Evolutionary conservation across 2,888 invertebrate species (phyloP).

Genomic region (Phrixothrix hirtus): DNA sequence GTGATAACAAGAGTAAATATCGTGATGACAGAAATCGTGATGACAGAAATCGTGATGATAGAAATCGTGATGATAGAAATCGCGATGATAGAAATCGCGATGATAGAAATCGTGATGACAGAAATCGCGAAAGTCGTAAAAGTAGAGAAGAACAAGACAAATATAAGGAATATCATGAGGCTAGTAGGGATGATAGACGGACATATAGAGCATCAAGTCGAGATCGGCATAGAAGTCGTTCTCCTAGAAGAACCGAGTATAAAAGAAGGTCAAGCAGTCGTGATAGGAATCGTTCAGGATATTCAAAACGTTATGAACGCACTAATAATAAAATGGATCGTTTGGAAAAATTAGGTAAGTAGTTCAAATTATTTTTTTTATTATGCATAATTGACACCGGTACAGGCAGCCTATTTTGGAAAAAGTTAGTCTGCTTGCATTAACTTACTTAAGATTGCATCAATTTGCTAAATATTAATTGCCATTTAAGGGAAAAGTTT

Average conservation of each 20-base stretch:
- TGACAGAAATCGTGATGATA: slow-evolving; percentile 9
- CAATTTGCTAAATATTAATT: no score
- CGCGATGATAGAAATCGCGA: slow-evolving; percentile 21
- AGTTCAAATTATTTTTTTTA: slow-evolving; percentile 1
- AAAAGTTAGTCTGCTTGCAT: no score
- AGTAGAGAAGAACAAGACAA: slow-evolving; percentile 15
- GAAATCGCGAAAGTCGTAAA: slow-evolving; percentile 11
- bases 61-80: slow-evolving; percentile 19
- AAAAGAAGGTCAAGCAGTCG: slow-evolving; percentile 45
- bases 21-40: slow-evolving; percentile 24
- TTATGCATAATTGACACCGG: no score
- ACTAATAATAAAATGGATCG: slow-evolving; percentile 56
- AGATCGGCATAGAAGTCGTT: slow-evolving; percentile 42
- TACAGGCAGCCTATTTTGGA: no score
- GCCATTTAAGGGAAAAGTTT: no score
- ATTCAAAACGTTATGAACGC: slow-evolving; percentile 56
- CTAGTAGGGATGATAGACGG: slow-evolving; percentile 22
- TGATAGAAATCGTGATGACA: slow-evolving; percentile 20
- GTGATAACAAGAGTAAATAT: slow-evolving; percentile 16
- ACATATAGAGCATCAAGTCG: slow-evolving; percentile 34
- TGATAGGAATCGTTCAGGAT: slow-evolving; percentile 39
- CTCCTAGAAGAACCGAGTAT: slow-evolving; percentile 38
- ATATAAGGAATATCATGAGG: no score
- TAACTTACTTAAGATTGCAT: no score
- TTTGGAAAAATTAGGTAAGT: slow-evolving; percentile 57